Conservation (phyloP, 2,888 invertebrate species). For the Automeris io region DNA sequence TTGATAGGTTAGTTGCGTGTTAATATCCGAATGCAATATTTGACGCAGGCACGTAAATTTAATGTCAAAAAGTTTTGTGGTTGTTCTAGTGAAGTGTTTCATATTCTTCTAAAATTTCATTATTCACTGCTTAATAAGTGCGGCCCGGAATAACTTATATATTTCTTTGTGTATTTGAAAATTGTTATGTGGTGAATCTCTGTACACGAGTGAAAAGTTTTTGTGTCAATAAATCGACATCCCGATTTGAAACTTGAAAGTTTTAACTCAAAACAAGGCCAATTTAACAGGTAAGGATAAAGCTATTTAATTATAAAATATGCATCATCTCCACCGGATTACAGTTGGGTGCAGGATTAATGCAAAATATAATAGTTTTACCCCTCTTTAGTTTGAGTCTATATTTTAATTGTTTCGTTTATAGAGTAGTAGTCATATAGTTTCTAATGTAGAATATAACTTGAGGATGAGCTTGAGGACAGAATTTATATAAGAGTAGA, state of each 20-base stretch:
- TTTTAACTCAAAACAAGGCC: conserved; percentile 42
- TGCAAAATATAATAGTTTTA: too few species aligned
- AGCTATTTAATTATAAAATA: conserved; percentile 4
- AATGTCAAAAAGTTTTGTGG: background rate
- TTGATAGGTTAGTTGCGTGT: conserved; percentile 3
- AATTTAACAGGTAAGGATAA: conserved; percentile 39
- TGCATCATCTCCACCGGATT: too few species aligned
- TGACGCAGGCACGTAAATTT: conserved; percentile 14
- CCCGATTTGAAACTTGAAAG: conserved; percentile 38
- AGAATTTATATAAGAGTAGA: too few species aligned
- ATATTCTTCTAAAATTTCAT: too few species aligned
- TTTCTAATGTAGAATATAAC: too few species aligned
- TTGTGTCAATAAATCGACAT: conserved; percentile 36
- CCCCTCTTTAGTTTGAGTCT: too few species aligned
- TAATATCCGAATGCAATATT: conserved; percentile 27
- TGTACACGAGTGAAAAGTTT: conserved; percentile 15
- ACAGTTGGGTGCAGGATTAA: too few species aligned
- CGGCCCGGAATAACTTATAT: background rate
- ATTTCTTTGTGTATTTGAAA: background rate
- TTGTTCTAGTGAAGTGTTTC: background rate
- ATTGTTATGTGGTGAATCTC: conserved; percentile 10
- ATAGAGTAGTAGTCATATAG: too few species aligned
- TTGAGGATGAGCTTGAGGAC: too few species aligned
- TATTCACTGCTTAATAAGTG: background rate
- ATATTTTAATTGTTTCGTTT: too few species aligned